Base-by-base conservation (phyloP, 2,797 vertebrate species). In the Galago senegalensis region DNA sequence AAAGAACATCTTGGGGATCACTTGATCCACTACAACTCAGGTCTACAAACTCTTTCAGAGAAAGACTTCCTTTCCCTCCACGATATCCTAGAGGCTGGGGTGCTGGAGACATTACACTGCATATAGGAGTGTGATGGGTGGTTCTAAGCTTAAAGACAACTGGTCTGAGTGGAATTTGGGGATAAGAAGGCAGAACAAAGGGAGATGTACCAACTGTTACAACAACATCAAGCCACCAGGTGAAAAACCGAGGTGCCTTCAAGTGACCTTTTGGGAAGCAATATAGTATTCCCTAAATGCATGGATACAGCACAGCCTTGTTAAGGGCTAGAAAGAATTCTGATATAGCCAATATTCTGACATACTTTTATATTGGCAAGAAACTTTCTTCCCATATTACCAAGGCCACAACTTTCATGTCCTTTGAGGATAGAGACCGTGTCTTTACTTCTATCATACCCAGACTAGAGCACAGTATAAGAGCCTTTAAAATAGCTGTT, bases 1-100 rank as follows among this genome's bases (percentile, higher is more conserved):
- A 76, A 97, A 97, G 84, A 94, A 76, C 53, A 96, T 87, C 69
- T 91, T 87, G 56, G 29, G 60, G 17, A 34, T 94, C 72, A 85
- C 82, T 21, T 82, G 37, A 91, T 77, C 29, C 29, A 86, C 34
- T 79, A 21, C 23, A 82, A 80, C n/a, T 37, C 77, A 94, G 56
- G 21, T 83, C 85, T 46, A 79, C 31, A 84, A 84, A 31, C 23
- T 89, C 61, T 70, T 77, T 80, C 76, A 93, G 16, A 90, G 73
- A 94, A 63, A 82, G 56, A 77, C 8, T 37, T 63, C 40, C 34
- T 84, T 80, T 94, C 25, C 31, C 49, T 86, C 60, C 61, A 29
- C 7, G 20, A 85, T 49, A 46, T 43, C 46, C 86, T 43, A 9
- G 23, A 75, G 72, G 49, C 34, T 23, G 27, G 14, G 11, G 6